These are phyloP conservation scores for Gastrophryne carolinensis DNA, from an alignment of 2,797 vertebrate genomes.

Conservation along the genomic window DNA sequence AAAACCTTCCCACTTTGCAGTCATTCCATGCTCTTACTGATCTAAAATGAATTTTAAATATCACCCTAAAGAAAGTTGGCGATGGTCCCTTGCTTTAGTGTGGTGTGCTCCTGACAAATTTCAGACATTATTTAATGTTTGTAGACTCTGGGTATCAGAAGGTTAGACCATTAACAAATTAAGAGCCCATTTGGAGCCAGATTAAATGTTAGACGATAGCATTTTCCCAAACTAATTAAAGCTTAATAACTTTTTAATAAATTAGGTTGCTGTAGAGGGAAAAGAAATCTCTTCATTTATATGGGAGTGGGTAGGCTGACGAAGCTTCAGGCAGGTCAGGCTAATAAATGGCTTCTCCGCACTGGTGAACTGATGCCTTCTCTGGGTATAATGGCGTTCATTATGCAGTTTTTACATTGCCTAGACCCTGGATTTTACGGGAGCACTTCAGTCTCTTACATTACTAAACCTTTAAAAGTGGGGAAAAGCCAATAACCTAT, in stretches of 20 bases:
- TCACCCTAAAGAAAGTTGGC: conserved; percentile 58
- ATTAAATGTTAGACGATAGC: conserved; percentile 71
- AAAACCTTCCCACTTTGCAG: background rate
- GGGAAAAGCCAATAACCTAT: conserved; percentile 65
- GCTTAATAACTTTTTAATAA: conserved; percentile 89
- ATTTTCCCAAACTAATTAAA: conserved; percentile 88
- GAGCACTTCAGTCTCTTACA: conserved; percentile 66
- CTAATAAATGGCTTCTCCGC: conserved; percentile 67
- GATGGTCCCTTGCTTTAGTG: conserved; percentile 45
- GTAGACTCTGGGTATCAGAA: conserved; percentile 71
- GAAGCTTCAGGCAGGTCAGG: conserved; percentile 68
- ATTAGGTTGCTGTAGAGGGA: conserved; percentile 78
- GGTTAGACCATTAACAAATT: conserved; percentile 71
- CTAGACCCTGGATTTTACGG: conserved; percentile 58
- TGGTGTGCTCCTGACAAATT: conserved; percentile 20
- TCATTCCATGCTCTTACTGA: background rate
- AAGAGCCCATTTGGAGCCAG: conserved; percentile 71
- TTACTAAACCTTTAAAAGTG: conserved; percentile 63
- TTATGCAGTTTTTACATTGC: conserved; percentile 66
- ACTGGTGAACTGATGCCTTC: conserved; percentile 62
- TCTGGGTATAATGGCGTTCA: conserved; percentile 60
- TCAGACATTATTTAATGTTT: conserved; percentile 62
- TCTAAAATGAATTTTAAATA: conserved; percentile 29
- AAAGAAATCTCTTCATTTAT: conserved; percentile 74
- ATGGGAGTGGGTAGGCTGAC: conserved; percentile 69